Base-by-base conservation (phyloP, 2,113 vertebrate species). In the Turdus rufiventris region DNA sequence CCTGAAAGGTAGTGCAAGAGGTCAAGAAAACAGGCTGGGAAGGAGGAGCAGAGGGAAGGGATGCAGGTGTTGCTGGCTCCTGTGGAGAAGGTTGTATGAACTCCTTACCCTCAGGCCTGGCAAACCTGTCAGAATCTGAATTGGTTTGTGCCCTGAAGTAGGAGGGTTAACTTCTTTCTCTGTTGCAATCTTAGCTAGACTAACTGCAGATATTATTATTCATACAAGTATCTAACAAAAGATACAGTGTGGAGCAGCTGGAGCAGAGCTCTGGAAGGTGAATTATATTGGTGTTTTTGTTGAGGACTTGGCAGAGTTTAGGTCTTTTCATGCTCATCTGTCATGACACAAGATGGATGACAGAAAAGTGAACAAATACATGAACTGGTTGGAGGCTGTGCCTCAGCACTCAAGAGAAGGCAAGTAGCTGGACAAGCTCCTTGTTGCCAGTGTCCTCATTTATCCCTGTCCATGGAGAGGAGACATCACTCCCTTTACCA, bases 251-350 rank as follows among this genome's bases (percentile, higher is more conserved):
- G 51, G 56, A 96, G 63, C 85, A 96, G 88, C 82, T 96, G 95
- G 51, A 95, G 72, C 16, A 19, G 43, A 82, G 66, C 62, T 90
- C 62, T 90, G 70, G 47, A 80, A 95, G 82, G 76, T 93, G 80
- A 89, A 85, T 83, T 25, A 93, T 92, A 53, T 93, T 91, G 89
- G 79, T 80, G 33, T 83, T 94, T 92, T 89, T 87, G 51, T 60
- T 96, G 85, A 87, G 56, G 51, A 62, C 70, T 88, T 54, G 48
- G 56, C 76, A 90, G 66, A 90, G 29, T 66, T 87, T 67, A 80
- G 47, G 36, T 75, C 67, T 85, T 96, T 91, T 91, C 8, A 14
- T 78, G 54, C 45, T 88, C 62, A 88, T 80, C 60, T 80, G 60
- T 91, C 60, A 89, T 81, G 51, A 92, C 80, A 89, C 81, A 75